Evolutionary conservation across 1,140 invertebrate genomes (phyloP).

Genomic region (Drosophila setifemur): DNA sequence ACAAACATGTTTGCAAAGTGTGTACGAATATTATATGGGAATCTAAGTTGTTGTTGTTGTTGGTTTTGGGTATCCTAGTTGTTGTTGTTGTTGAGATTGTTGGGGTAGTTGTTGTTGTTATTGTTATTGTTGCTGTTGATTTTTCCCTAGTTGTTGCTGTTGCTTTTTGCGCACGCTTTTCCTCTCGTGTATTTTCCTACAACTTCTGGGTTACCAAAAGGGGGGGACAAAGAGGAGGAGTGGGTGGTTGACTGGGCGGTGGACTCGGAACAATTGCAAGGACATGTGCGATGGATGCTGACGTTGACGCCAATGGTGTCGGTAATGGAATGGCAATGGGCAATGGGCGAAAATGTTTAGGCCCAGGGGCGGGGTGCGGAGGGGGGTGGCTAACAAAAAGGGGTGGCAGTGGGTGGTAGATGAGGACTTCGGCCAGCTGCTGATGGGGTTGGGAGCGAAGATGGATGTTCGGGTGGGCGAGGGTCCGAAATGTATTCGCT

Average conservation of each 20-base stretch:
- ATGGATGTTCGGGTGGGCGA: constrained; percentile 44
- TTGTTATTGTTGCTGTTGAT: constrained; percentile 1
- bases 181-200: constrained; percentile 48
- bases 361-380: constrained; percentile 1
- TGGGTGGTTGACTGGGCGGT: background rate
- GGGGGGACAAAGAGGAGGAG: background rate
- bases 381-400: background rate
- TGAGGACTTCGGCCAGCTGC: constrained; percentile 47
- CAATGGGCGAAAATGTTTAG: constrained; percentile 31
- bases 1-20: constrained; percentile 82
- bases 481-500: constrained; percentile 69
- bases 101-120: constrained; percentile 13
- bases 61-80: constrained; percentile 27
- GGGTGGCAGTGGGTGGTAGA: too few relatives aligned
- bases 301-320: constrained; percentile 80
- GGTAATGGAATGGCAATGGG: constrained; percentile 74
- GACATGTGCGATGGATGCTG: constrained; percentile 81
- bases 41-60: constrained; percentile 68
- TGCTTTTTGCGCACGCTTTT: constrained; percentile 72
- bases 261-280: constrained; percentile 74
- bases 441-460: constrained; percentile 63
- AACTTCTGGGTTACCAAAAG: background rate
- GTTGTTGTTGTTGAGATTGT: constrained; percentile 13
- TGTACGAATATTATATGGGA: constrained; percentile 82
- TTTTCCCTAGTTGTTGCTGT: constrained; percentile 23